A percentile compares a stretch with the other conserved stretches of the same genome.
These are phyloP conservation scores for Fulica atra DNA, from an alignment of 2,113 vertebrate genomes.

Conservation along the genomic window DNA sequence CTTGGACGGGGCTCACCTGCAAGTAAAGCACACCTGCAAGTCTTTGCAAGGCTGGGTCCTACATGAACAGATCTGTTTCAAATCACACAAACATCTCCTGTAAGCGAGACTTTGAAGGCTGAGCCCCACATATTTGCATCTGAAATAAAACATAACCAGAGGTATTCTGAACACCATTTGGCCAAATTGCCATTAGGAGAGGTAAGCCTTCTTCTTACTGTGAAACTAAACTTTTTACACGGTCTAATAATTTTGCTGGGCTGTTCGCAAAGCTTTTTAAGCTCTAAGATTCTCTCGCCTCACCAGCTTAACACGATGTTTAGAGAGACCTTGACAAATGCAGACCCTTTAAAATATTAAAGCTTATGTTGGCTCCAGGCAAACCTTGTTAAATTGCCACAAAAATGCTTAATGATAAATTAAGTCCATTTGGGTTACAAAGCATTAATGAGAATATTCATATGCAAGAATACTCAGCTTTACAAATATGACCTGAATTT, in stretches of 20 bases:
- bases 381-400: constrained; percentile 34
- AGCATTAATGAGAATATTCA: constrained; percentile 30
- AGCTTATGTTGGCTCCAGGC: constrained; percentile 32
- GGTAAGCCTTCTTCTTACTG: not conserved
- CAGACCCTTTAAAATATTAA: constrained; percentile 66
- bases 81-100: not conserved
- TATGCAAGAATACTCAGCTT: not conserved
- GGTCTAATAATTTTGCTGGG: not conserved
- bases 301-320: constrained; percentile 4
- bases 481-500: constrained; percentile 11
- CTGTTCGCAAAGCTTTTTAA: not conserved
- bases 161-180: not conserved
- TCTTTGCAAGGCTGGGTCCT: not conserved
- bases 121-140: not conserved
- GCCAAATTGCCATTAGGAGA: not conserved
- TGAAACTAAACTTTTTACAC: not conserved
- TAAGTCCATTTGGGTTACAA: not conserved
- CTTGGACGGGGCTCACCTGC: not conserved
- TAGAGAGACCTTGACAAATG: constrained; percentile 39
- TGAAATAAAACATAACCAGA: not conserved
- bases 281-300: not conserved
- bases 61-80: not conserved
- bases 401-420: constrained; percentile 28
- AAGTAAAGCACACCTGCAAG: not conserved
- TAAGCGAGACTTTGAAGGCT: not conserved